Conservation (phyloP, 2,797 vertebrate species). For the Harpagifer antarcticus region DNA sequence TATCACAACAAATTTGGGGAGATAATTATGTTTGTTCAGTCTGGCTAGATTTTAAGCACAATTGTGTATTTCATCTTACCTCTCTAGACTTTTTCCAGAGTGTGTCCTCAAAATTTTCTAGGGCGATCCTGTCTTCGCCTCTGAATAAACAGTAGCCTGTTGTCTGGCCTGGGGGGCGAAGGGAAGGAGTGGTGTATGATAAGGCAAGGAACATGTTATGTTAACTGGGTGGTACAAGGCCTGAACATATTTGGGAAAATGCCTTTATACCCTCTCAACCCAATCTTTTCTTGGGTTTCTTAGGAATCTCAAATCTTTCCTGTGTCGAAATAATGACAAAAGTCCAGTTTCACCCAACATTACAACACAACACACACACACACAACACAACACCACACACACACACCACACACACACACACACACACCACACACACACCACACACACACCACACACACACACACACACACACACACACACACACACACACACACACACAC, state of each 20-base stretch:
- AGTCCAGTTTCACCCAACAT: not conserved
- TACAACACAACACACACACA: too few relatives aligned
- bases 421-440: too few relatives aligned
- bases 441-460: too few relatives aligned
- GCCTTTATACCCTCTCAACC: constrained; percentile 65
- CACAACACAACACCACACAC: too few relatives aligned
- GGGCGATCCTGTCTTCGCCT: constrained; percentile 56
- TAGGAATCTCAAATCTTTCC: constrained; percentile 24
- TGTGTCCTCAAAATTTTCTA: constrained; percentile 40
- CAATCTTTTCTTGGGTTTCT: constrained; percentile 26
- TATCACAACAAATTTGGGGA: constrained; percentile 7
- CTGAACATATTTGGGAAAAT: constrained; percentile 76
- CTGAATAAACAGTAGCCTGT: constrained; percentile 79
- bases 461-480: not conserved
- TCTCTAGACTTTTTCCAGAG: constrained; percentile 57
- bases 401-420: too few relatives aligned
- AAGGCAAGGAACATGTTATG: constrained; percentile 77
- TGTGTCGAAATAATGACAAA: not conserved
- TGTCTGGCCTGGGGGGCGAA: constrained; percentile 72
- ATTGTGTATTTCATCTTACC: constrained; percentile 34
- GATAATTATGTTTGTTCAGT: constrained; percentile 2
- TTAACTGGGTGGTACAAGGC: constrained; percentile 82
- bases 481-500: not conserved
- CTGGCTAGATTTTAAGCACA: constrained; percentile 11
- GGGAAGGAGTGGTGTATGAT: constrained; percentile 72